Evolutionary conservation across 2,888 invertebrate species (phyloP).

Genomic region (Lagria hirta): DNA sequence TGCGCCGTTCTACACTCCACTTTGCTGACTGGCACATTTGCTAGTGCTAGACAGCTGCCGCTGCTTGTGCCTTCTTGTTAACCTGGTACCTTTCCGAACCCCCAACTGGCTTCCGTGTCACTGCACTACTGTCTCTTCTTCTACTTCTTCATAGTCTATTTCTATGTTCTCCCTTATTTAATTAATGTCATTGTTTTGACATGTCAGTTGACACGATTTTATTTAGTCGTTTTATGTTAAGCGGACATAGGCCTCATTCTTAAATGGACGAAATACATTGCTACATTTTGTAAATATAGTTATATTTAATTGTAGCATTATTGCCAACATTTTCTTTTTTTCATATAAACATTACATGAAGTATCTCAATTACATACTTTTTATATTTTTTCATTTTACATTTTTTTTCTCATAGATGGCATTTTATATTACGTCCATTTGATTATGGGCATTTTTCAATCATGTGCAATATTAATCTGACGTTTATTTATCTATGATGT

Average conservation of each 20-base stretch:
- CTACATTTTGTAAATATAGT: constrained; percentile 52
- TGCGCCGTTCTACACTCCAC: constrained; percentile 47
- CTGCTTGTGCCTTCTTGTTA: constrained; percentile 55
- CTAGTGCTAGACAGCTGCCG: constrained; percentile 42
- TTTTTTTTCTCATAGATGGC: constrained; percentile 13
- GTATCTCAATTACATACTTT: no score
- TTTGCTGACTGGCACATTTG: constrained; percentile 37
- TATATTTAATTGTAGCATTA: constrained; percentile 49
- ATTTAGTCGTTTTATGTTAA: constrained; percentile 48
- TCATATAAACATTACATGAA: constrained; percentile 29
- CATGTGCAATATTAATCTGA: constrained; percentile 57
- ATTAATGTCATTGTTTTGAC: constrained; percentile 29
- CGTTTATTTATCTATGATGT: constrained; percentile 56
- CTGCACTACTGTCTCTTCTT: constrained; percentile 48
- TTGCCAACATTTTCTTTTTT: constrained; percentile 43
- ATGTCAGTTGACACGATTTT: constrained; percentile 45
- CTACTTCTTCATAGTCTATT: no score
- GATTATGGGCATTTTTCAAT: constrained; percentile 53
- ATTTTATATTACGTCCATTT: constrained; percentile 52
- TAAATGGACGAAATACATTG: constrained; percentile 53
- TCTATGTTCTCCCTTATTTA: constrained; percentile 38
- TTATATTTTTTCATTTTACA: constrained; percentile 27
- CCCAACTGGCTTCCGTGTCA: constrained; percentile 50
- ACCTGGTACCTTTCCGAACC: constrained; percentile 42
- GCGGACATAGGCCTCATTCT: constrained; percentile 43